Evolutionary conservation across 2,113 vertebrate genomes (phyloP).

Genomic region (Eira barbara): DNA sequence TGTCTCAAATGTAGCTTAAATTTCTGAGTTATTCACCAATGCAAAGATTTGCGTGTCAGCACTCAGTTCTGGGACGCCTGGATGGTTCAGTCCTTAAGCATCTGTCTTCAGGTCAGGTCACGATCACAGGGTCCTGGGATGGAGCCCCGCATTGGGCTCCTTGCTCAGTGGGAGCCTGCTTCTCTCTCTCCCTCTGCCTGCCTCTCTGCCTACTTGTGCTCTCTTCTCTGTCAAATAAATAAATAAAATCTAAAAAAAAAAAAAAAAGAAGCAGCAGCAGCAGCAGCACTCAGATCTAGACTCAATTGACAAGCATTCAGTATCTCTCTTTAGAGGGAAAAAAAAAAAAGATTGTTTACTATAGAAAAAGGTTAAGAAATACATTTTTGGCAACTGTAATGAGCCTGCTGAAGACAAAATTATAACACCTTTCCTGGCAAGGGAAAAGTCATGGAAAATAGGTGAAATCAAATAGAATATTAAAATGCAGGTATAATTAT

Average conservation of each 20-base stretch:
- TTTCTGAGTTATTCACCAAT: background rate
- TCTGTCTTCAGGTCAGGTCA: too few relatives aligned
- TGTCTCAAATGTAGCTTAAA: background rate
- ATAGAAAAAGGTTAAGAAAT: background rate
- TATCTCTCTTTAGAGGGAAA: background rate
- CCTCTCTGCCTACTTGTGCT: too few relatives aligned
- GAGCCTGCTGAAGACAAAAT: background rate
- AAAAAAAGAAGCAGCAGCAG: too few relatives aligned
- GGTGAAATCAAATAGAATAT: background rate
- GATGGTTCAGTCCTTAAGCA: too few relatives aligned
- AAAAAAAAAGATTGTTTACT: background rate
- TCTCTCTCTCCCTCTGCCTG: too few relatives aligned
- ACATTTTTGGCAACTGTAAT: background rate
- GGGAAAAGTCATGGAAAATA: background rate
- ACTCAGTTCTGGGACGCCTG: too few relatives aligned
- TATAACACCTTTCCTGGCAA: background rate
- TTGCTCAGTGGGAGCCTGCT: too few relatives aligned
- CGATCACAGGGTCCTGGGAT: too few relatives aligned
- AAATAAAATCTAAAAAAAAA: too few relatives aligned
- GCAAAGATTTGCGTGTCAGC: background rate
- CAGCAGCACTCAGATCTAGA: background rate
- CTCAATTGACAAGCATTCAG: background rate
- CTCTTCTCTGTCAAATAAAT: too few relatives aligned
- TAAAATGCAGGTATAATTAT: background rate
- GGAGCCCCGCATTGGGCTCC: too few relatives aligned